These are phyloP conservation scores for Drosophila mettleri DNA, from an alignment of 2,888 invertebrate species.

Conservation along the genomic window DNA sequence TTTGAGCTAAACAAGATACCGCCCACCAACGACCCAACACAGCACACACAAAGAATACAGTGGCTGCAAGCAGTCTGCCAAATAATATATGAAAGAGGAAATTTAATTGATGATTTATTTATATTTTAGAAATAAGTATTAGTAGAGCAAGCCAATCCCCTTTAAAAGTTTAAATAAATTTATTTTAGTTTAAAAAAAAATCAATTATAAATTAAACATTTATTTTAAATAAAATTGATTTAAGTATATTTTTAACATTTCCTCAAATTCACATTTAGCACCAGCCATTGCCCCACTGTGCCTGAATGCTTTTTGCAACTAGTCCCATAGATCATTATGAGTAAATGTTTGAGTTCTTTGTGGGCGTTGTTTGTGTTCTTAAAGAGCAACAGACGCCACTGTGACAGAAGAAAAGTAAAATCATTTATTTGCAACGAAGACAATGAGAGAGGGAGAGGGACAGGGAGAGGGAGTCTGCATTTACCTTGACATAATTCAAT, in stretches of 20 bases:
- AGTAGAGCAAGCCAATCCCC: too few species aligned
- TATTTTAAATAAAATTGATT: too few species aligned
- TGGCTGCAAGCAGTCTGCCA: background rate
- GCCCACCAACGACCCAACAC: slow-evolving; percentile 19
- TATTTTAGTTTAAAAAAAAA: too few species aligned
- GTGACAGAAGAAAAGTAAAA: slow-evolving; percentile 14
- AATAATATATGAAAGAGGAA: background rate
- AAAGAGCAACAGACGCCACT: slow-evolving; percentile 25
- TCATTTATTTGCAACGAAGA: slow-evolving; percentile 3
- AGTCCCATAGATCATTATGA: slow-evolving; percentile 70
- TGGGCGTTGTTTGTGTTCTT: slow-evolving; percentile 43
- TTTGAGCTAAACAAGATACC: slow-evolving; percentile 43
- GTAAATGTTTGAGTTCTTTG: slow-evolving; percentile 60
- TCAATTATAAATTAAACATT: too few species aligned
- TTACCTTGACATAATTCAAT: slow-evolving; percentile 20
- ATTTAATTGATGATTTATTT: background rate
- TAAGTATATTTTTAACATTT: background rate
- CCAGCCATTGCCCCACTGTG: background rate
- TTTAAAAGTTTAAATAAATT: too few species aligned
- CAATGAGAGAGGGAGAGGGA: too few species aligned
- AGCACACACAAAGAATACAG: background rate
- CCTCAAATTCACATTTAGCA: background rate
- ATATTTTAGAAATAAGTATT: background rate
- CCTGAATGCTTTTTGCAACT: slow-evolving; percentile 49
- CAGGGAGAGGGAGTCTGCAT: background rate